Conservation (phyloP, 2,113 vertebrate genomes). For the Barbus barbus region DNA sequence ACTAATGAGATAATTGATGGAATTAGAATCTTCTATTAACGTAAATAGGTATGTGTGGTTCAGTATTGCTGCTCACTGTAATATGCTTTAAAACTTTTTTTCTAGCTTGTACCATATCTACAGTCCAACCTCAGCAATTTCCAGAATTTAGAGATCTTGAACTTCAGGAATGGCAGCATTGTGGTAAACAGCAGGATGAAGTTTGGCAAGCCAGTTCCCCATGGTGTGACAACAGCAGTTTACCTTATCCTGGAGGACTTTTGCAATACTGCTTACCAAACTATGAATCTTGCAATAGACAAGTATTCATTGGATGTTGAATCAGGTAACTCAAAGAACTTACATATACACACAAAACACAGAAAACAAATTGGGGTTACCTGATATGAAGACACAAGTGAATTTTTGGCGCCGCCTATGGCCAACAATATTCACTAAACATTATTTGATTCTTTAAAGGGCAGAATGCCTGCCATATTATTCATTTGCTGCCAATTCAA, state of each 20-base stretch:
- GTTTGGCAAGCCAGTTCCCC: constrained; percentile 84
- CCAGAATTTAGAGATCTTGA: constrained; percentile 92
- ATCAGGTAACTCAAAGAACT: constrained; percentile 77
- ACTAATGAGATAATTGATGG: constrained; percentile 33
- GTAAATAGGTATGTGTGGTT: not conserved
- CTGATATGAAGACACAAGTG: not conserved
- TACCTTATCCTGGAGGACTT: constrained; percentile 94
- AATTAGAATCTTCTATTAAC: constrained; percentile 7
- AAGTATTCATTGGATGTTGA: constrained; percentile 94
- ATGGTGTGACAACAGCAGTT: constrained; percentile 83
- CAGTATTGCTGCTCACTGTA: not conserved
- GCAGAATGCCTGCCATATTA: not conserved
- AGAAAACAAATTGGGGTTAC: not conserved
- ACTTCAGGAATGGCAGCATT: constrained; percentile 96
- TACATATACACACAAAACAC: not conserved
- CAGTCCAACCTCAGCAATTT: constrained; percentile 93
- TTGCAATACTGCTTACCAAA: constrained; percentile 90
- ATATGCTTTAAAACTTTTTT: not conserved
- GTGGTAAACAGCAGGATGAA: constrained; percentile 95
- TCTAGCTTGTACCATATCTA: constrained; percentile 90
- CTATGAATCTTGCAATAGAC: constrained; percentile 93
- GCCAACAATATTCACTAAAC: not conserved
- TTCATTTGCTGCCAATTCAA: not conserved
- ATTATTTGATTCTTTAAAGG: not conserved
- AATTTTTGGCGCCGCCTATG: no score